A percentile compares a stretch with the other conserved stretches of the same genome.
phyloP scores from a whole-genome alignment of 2,113 vertebrate species.

The Sander vitreus region DNA sequence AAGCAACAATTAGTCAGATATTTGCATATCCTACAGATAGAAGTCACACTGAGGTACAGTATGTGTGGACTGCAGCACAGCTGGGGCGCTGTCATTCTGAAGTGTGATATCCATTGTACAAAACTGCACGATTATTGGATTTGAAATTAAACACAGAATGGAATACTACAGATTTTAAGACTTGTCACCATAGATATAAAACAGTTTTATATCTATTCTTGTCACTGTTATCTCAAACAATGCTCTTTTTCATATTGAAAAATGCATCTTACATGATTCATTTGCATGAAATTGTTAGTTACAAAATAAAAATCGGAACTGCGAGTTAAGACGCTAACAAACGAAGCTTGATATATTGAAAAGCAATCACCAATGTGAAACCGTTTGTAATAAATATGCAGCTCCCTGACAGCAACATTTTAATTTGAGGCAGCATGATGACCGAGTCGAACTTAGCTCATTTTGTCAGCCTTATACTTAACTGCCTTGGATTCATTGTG shows the following conservation, averaged over 20 bases:
- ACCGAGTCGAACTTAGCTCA: neutral
- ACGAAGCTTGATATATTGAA: neutral
- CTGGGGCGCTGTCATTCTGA: neutral
- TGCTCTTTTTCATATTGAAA: neutral
- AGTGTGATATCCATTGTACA: neutral
- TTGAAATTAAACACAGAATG: neutral
- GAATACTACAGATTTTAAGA: neutral
- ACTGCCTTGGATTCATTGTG: neutral
- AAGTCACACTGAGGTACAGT: neutral
- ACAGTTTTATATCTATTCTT: no score
- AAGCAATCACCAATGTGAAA: neutral
- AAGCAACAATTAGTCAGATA: slow-evolving; percentile 44
- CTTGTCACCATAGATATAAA: neutral
- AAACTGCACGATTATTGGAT: neutral
- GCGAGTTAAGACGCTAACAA: neutral
- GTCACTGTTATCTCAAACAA: neutral
- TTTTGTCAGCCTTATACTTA: neutral
- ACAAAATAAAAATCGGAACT: neutral
- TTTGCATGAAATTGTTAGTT: neutral
- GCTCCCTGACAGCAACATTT: neutral
- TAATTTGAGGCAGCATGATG: neutral
- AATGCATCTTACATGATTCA: neutral
- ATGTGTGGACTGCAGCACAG: slow-evolving; percentile 14
- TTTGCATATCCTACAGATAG: slow-evolving; percentile 10
- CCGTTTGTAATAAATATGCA: neutral